phyloP scores from a whole-genome alignment of 2,888 invertebrate genomes.

The Patella ulyssiponensis region DNA sequence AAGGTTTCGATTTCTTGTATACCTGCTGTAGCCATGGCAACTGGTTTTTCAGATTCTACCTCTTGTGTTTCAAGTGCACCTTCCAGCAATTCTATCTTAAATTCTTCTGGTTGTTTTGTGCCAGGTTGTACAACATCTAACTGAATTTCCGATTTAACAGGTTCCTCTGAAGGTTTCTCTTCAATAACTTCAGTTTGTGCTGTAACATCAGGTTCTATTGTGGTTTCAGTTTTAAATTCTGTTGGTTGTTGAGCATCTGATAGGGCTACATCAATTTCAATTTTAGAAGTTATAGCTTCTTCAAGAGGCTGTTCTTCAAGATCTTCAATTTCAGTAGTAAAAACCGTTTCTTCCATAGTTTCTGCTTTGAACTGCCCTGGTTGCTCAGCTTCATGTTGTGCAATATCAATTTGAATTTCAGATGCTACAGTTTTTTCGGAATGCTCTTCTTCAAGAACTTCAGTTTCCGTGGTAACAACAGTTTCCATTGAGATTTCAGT shows the following conservation, averaged over 20 bases:
- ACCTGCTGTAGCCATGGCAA: slow-evolving; percentile 29
- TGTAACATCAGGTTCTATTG: slow-evolving; percentile 22
- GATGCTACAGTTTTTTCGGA: slow-evolving; percentile 26
- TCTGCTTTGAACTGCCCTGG: slow-evolving; percentile 23
- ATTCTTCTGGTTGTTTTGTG: slow-evolving; percentile 34
- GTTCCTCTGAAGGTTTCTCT: slow-evolving; percentile 28
- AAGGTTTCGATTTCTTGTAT: slow-evolving; percentile 36
- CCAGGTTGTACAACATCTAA: slow-evolving; percentile 29
- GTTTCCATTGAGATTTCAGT: slow-evolving; percentile 30
- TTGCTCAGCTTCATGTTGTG: slow-evolving; percentile 18
- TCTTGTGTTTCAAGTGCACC: slow-evolving; percentile 28
- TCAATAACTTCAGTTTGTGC: slow-evolving; percentile 15
- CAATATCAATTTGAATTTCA: slow-evolving; percentile 26
- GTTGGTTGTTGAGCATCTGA: slow-evolving; percentile 29
- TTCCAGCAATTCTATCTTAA: slow-evolving; percentile 42
- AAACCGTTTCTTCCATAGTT: slow-evolving; percentile 16
- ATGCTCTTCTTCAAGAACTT: slow-evolving; percentile 10
- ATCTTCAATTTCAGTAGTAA: slow-evolving; percentile 18
- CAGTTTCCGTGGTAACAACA: slow-evolving; percentile 16
- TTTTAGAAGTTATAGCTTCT: slow-evolving; percentile 29
- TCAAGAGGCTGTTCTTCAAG: slow-evolving; percentile 21
- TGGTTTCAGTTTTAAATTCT: slow-evolving; percentile 25
- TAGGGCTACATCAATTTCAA: slow-evolving; percentile 25
- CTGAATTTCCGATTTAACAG: slow-evolving; percentile 17
- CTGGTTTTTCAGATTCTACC: slow-evolving; percentile 26